These are phyloP conservation scores for Tonatia bakeri DNA, from an alignment of 2,113 vertebrate species.

Conservation along the genomic window DNA sequence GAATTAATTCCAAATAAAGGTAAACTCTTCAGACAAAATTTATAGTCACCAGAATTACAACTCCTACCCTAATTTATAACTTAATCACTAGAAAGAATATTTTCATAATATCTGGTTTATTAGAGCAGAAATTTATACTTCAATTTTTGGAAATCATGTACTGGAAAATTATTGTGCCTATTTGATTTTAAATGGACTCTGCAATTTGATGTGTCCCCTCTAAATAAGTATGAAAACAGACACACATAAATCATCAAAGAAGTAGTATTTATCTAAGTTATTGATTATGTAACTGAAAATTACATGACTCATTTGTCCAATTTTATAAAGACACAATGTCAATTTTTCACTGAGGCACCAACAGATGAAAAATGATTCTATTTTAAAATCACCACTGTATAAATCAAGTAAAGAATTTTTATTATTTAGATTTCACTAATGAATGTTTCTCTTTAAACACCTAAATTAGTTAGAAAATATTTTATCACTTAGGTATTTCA, in stretches of 20 bases:
- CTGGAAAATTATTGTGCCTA: constrained; percentile 51
- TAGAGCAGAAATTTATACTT: background rate
- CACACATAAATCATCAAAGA: constrained; percentile 92
- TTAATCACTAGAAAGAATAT: background rate
- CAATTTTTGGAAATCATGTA: constrained; percentile 8
- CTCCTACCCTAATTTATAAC: background rate
- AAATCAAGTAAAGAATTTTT: constrained; percentile 80
- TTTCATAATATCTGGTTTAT: background rate
- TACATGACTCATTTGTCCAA: constrained; percentile 94
- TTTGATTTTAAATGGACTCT: constrained; percentile 58
- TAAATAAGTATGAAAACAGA: constrained; percentile 78
- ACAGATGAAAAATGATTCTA: constrained; percentile 81
- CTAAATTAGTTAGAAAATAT: constrained; percentile 55
- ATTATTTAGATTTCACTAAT: constrained; percentile 75
- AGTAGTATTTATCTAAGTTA: constrained; percentile 93
- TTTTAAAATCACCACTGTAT: constrained; percentile 75
- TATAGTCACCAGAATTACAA: background rate
- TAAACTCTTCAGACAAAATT: background rate
- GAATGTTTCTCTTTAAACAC: constrained; percentile 32
- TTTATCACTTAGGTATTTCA: constrained; percentile 47
- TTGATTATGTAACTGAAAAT: constrained; percentile 96
- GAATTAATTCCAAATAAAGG: constrained; percentile 22
- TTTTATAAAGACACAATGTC: constrained; percentile 86
- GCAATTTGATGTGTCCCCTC: constrained; percentile 79
- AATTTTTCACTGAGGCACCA: constrained; percentile 82